phyloP scores from a whole-genome alignment of 2,888 invertebrate genomes.

The Galerucella pusilla region DNA sequence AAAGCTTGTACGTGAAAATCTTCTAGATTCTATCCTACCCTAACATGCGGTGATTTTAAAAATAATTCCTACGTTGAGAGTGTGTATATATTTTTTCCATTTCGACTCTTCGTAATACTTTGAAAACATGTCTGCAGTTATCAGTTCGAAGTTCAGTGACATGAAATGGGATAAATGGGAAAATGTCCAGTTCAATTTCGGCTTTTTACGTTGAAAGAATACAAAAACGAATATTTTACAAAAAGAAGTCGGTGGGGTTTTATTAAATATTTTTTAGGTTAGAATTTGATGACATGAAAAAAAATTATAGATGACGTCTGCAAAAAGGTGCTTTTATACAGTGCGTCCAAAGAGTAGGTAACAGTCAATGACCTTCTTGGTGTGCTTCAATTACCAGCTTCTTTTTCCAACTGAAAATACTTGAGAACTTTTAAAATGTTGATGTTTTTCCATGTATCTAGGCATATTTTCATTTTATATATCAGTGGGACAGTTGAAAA shows the following conservation, averaged over 20 bases:
- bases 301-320: too few relatives aligned
- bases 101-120: not conserved
- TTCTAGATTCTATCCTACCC: not conserved
- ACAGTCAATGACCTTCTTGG: too few relatives aligned
- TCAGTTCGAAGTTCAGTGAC: not conserved
- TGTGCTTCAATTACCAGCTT: too few relatives aligned
- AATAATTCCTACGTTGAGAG: not conserved
- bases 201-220: not conserved
- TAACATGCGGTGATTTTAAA: not conserved
- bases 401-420: too few relatives aligned
- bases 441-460: too few relatives aligned
- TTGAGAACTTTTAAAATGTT: too few relatives aligned
- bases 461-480: too few relatives aligned
- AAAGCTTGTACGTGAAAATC: too few relatives aligned
- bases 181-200: not conserved
- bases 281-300: too few relatives aligned
- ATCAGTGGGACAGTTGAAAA: too few relatives aligned
- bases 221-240: not conserved
- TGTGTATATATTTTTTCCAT: not conserved
- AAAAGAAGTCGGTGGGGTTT: not conserved
- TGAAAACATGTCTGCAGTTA: constrained; percentile 2
- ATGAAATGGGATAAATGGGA: constrained; percentile 2
- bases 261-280: not conserved
- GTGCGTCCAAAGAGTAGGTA: too few relatives aligned
- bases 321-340: too few relatives aligned